Percentiles rank a stretch among this genome's conserved stretches.
phyloP scores from a whole-genome alignment of 2,888 invertebrate genomes.

The Brachypterus glaber region DNA sequence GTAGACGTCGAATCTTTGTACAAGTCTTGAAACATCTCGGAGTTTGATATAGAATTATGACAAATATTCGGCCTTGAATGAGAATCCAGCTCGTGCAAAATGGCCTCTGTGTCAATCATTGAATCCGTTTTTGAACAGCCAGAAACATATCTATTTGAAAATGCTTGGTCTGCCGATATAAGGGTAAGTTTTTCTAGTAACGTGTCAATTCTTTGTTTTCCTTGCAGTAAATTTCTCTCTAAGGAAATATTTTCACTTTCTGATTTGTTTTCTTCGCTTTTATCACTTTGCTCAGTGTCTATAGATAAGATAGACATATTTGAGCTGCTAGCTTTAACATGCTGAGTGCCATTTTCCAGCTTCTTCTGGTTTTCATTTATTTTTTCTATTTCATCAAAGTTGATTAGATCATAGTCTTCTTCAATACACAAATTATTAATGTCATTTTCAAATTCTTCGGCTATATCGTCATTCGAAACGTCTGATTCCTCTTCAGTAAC shows the following conservation, averaged over 20 bases:
- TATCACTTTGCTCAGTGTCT: too few relatives aligned
- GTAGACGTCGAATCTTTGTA: slow-evolving; percentile 13
- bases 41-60: slow-evolving; percentile 20
- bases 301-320: too few relatives aligned
- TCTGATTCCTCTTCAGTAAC: slow-evolving; percentile 47
- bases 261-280: too few relatives aligned
- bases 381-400: slow-evolving; percentile 32
- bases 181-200: slow-evolving; percentile 35
- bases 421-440: slow-evolving; percentile 43
- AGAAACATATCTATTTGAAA: slow-evolving; percentile 33
- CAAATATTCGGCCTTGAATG: slow-evolving; percentile 27
- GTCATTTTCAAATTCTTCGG: slow-evolving; percentile 50
- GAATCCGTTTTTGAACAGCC: slow-evolving; percentile 33
- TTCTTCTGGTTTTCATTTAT: too few relatives aligned
- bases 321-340: too few relatives aligned
- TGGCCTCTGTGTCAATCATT: slow-evolving; percentile 23
- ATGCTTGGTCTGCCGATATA: slow-evolving; percentile 23
- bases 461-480: slow-evolving; percentile 38
- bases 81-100: slow-evolving; percentile 25
- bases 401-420: slow-evolving; percentile 35
- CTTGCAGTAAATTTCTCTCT: slow-evolving; percentile 27
- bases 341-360: too few relatives aligned
- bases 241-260: too few relatives aligned
- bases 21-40: slow-evolving; percentile 19
- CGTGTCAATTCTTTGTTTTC: slow-evolving; percentile 35